A percentile compares a stretch with the other conserved stretches of the same genome.
Evolutionary conservation across 2,888 invertebrate genomes (phyloP).

Genomic region (Eucera pruinosa): DNA sequence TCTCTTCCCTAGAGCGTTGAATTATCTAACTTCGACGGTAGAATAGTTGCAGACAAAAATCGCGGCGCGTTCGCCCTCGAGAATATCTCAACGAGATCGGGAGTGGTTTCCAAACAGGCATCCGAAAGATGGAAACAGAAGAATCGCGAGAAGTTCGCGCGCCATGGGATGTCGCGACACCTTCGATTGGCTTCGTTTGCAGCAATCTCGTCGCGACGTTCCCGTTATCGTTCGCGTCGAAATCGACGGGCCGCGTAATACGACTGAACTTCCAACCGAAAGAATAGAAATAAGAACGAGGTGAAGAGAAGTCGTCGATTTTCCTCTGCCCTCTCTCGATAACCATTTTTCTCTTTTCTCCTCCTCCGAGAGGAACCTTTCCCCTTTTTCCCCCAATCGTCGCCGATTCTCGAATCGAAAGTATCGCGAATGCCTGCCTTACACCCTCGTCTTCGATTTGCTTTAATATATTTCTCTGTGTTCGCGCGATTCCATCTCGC

Average conservation of each 20-base stretch:
- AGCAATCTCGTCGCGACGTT: slow-evolving; percentile 27
- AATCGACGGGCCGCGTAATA: slow-evolving; percentile 45
- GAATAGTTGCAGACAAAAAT: too few relatives aligned
- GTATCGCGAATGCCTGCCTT: slow-evolving; percentile 21
- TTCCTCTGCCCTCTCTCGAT: slow-evolving; percentile 16
- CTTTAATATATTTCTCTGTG: slow-evolving; percentile 56
- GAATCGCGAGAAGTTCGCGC: neutral
- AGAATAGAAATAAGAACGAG: slow-evolving; percentile 19
- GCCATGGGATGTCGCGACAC: neutral
- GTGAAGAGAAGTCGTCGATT: slow-evolving; percentile 28
- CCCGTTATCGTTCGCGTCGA: slow-evolving; percentile 47
- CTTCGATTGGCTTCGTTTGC: slow-evolving; percentile 55
- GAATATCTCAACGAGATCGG: neutral
- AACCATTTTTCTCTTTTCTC: too few relatives aligned
- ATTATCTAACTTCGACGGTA: too few relatives aligned
- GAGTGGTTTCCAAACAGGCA: slow-evolving; percentile 11
- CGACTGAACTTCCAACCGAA: neutral
- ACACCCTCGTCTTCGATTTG: neutral
- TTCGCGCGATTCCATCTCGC: slow-evolving; percentile 44
- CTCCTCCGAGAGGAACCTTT: neutral
- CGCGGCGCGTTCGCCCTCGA: too few relatives aligned
- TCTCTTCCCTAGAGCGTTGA: too few relatives aligned
- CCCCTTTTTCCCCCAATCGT: too few relatives aligned
- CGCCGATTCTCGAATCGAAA: neutral
- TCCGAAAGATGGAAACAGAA: slow-evolving; percentile 9